phyloP scores from a whole-genome alignment of 1,140 invertebrate species.

The Thrips palmi region DNA sequence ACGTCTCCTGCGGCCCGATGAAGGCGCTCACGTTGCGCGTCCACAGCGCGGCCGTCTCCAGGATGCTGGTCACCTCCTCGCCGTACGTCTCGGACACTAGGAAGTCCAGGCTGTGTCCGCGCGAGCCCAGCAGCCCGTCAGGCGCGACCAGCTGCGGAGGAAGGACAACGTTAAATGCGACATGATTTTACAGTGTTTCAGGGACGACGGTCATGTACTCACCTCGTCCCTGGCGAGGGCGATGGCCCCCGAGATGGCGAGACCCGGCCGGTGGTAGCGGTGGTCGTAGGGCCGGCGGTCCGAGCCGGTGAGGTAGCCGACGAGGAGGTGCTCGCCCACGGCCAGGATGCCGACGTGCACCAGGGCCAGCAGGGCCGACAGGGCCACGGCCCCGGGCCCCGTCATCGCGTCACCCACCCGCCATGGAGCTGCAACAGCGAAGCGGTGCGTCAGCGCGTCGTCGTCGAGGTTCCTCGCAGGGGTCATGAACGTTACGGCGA shows the following conservation, averaged over 20 bases:
- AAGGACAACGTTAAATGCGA: background rate
- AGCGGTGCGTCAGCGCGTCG: no score
- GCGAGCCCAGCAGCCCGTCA: constrained; percentile 31
- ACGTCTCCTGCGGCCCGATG: constrained; percentile 90
- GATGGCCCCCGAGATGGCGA: constrained; percentile 63
- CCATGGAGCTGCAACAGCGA: no score
- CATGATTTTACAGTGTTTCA: no score
- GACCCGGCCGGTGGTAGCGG: constrained; percentile 56
- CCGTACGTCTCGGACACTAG: constrained; percentile 82
- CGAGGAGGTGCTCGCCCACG: constrained; percentile 30
- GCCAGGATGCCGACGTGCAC: no score
- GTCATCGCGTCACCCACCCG: no score
- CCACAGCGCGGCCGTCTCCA: constrained; percentile 71
- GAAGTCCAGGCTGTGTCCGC: constrained; percentile 56
- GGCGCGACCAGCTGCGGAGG: constrained; percentile 26
- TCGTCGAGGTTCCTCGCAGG: no score
- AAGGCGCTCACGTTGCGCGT: constrained; percentile 69
- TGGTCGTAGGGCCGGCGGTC: constrained; percentile 50
- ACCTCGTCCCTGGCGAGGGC: constrained; percentile 56
- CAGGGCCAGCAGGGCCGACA: no score
- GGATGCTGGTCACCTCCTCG: constrained; percentile 68
- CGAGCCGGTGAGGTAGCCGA: constrained; percentile 65
- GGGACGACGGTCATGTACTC: constrained; percentile 11
- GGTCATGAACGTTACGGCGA: no score
- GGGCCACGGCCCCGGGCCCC: no score